phyloP scores from a whole-genome alignment of 2,113 vertebrate species.

The Trichomycterus rosablanca region DNA sequence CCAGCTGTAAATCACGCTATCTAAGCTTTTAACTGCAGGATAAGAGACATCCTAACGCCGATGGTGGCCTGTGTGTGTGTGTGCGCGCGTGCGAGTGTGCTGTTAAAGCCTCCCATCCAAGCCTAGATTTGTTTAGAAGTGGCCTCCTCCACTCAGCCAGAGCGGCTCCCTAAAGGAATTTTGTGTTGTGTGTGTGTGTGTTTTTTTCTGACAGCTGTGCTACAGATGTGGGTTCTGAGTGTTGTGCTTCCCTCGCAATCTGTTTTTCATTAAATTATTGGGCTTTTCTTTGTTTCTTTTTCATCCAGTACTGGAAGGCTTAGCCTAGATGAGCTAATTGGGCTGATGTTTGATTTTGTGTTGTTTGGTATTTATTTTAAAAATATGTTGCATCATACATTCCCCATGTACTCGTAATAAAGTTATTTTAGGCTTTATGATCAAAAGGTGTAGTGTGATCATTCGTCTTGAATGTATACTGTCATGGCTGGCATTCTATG shows the following conservation, averaged over 20 bases:
- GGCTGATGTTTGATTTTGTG: too few relatives aligned
- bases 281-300: too few relatives aligned
- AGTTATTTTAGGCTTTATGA: too few relatives aligned
- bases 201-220: conserved; percentile 66
- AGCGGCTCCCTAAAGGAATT: conserved; percentile 39
- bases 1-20: conserved; percentile 7
- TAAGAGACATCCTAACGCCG: conserved; percentile 17
- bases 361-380: too few relatives aligned
- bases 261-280: conserved; percentile 65
- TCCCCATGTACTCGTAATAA: too few relatives aligned
- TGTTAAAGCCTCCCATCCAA: conserved; percentile 33
- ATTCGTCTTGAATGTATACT: too few relatives aligned
- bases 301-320: too few relatives aligned
- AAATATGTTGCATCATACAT: too few relatives aligned
- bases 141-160: conserved; percentile 30
- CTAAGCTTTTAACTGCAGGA: conserved; percentile 20
- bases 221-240: conserved; percentile 66
- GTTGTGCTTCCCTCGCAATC: conserved; percentile 45
- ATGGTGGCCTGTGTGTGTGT: conserved; percentile 35
- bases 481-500: too few relatives aligned
- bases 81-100: conserved; percentile 34
- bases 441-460: too few relatives aligned
- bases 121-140: conserved; percentile 38
- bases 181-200: conserved; percentile 10
- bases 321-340: too few relatives aligned